phyloP scores from a whole-genome alignment of 2,888 invertebrate genomes.

The Athripsodes cinereus region DNA sequence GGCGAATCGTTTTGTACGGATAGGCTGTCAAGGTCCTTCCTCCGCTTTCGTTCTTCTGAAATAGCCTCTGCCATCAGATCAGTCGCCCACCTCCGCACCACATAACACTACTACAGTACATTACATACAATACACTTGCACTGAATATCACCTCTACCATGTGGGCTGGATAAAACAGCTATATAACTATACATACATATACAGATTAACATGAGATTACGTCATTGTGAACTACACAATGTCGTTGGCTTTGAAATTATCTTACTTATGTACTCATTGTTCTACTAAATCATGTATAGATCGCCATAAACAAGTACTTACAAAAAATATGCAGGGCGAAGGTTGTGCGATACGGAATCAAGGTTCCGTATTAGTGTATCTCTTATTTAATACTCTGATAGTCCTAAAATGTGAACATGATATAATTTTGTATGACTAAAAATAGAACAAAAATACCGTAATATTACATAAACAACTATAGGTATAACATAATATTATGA shows the following conservation, averaged over 20 bases:
- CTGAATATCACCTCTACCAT: neutral
- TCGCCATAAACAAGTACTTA: neutral
- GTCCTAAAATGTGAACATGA: no score
- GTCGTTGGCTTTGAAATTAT: constrained; percentile 2
- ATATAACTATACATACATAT: neutral
- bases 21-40: neutral
- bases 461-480: no score
- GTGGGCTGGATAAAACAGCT: neutral
- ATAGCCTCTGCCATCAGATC: neutral
- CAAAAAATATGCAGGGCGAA: neutral
- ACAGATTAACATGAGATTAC: neutral
- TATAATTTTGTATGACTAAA: no score
- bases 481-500: no score
- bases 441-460: no score
- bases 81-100: neutral
- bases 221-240: neutral
- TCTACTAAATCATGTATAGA: neutral
- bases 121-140: neutral
- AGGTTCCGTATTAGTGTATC: neutral
- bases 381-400: no score
- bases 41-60: neutral
- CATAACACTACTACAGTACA: no score
- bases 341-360: neutral
- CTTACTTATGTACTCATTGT: neutral
- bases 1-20: neutral